phyloP scores from a whole-genome alignment of 2,888 invertebrate genomes.

The Metacarcinus magister region DNA sequence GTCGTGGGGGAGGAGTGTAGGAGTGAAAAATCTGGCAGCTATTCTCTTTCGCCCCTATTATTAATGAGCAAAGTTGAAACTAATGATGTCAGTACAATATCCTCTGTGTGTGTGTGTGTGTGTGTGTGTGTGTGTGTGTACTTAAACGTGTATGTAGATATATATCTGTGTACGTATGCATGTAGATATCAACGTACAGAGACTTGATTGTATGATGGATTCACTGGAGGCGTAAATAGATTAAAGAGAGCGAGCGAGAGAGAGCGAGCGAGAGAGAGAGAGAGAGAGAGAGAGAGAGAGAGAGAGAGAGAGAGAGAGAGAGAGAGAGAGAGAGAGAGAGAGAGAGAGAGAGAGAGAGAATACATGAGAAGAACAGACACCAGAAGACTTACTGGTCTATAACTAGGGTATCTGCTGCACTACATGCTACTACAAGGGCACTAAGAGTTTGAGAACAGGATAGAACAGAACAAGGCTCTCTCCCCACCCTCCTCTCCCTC shows the following conservation, averaged over 20 bases:
- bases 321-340: neutral
- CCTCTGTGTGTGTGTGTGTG: neutral
- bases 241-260: neutral
- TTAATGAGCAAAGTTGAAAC: constrained; percentile 26
- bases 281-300: neutral
- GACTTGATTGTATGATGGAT: too few species aligned
- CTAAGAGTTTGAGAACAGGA: too few species aligned
- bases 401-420: too few species aligned
- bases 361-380: too few species aligned
- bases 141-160: too few species aligned
- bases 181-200: too few species aligned
- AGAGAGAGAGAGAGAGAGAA: neutral
- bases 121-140: neutral
- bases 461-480: too few species aligned
- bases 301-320: neutral
- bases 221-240: too few species aligned
- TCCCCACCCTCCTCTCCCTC: too few species aligned
- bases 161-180: too few species aligned
- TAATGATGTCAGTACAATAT: neutral
- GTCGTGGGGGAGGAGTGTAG: neutral
- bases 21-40: neutral
- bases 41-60: constrained; percentile 2
- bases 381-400: too few species aligned
- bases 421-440: too few species aligned
- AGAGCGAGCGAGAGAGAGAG: neutral